Evolutionary conservation across 2,113 vertebrate species (phyloP).

Genomic region (Chloropsis cyanopogon): DNA sequence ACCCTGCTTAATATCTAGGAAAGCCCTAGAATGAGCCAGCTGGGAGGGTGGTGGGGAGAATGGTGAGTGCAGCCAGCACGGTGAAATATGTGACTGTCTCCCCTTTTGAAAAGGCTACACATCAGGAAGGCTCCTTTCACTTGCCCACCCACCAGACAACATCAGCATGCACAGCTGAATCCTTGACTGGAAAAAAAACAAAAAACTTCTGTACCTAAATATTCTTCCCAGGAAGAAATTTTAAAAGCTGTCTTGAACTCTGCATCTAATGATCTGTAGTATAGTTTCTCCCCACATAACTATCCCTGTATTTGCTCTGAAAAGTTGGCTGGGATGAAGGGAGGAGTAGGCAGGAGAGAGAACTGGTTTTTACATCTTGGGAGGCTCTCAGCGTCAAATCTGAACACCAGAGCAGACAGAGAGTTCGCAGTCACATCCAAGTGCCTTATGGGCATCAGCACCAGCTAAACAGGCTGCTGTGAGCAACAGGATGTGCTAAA

Average conservation of each 20-base stretch:
- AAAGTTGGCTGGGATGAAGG: neutral
- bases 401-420: neutral
- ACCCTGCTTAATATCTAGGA: neutral
- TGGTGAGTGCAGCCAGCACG: neutral
- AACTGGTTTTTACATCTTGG: neutral
- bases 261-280: neutral
- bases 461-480: neutral
- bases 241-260: neutral
- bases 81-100: neutral
- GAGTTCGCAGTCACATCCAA: neutral
- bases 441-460: neutral
- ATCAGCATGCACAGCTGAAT: neutral
- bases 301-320: neutral
- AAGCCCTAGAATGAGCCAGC: neutral
- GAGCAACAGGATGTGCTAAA: neutral
- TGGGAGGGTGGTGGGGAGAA: neutral
- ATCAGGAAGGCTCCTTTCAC: neutral
- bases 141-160: neutral
- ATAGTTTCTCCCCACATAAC: neutral
- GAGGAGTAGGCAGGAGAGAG: neutral
- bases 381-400: neutral
- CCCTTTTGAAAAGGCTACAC: neutral
- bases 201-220: neutral
- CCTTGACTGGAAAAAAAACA: neutral
- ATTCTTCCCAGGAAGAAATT: neutral